Percentiles rank a stretch among this genome's conserved stretches.
phyloP scores from a whole-genome alignment of 2,113 vertebrate genomes.

The Pollachius pollachius region DNA sequence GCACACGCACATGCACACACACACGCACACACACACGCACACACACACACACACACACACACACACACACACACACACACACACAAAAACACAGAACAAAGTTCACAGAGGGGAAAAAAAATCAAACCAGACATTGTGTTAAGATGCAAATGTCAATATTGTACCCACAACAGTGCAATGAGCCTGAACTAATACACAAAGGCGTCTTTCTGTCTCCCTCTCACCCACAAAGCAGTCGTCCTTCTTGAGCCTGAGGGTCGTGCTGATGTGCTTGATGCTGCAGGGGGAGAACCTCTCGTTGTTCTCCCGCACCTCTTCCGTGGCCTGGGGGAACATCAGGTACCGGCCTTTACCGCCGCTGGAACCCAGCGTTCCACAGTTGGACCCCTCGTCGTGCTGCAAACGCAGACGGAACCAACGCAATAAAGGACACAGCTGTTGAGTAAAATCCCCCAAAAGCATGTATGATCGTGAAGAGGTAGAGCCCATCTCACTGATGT shows the following conservation, averaged over 20 bases:
- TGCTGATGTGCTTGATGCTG: conserved; percentile 69
- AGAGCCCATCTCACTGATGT: too few species aligned
- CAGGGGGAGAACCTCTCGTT: conserved; percentile 80
- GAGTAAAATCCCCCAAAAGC: too few species aligned
- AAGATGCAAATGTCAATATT: too few species aligned
- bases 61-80: conserved; percentile 15
- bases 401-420: neutral
- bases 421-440: neutral
- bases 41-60: conserved; percentile 6
- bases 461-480: too few species aligned
- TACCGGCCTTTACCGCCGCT: conserved; percentile 67
- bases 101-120: too few species aligned
- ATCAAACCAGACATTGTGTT: too few species aligned
- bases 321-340: conserved; percentile 80
- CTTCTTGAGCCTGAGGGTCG: conserved; percentile 71
- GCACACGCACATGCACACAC: neutral
- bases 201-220: conserved; percentile 2
- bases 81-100: conserved; percentile 1
- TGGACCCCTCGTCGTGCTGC: conserved; percentile 75
- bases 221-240: conserved; percentile 80
- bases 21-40: neutral
- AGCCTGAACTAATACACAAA: too few species aligned
- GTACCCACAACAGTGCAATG: too few species aligned
- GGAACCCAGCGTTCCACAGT: conserved; percentile 67
- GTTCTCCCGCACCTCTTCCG: conserved; percentile 74